Base-by-base conservation (phyloP, 1,140 invertebrate species). In the Aphis gossypii region DNA sequence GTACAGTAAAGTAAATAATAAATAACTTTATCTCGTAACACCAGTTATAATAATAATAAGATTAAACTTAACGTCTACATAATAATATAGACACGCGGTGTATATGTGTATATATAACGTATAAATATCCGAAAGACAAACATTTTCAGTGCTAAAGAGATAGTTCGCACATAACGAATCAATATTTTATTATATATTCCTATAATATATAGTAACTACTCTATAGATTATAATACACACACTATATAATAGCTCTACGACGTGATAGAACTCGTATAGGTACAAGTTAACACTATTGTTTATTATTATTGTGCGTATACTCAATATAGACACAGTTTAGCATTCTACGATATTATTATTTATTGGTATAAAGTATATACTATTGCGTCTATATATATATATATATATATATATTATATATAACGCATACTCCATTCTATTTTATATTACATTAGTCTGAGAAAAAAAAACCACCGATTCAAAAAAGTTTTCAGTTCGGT, bases 21-120 rank as follows among this genome's bases (percentile, higher is more conserved):
- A 86, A 86, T 86, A 86, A 86, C 48, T 88, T 51, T 88, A 88
- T 88, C 44, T 51, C 86, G 46, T 35, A 35, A 88, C 46, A 48
- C 86, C 86, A 88, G 38, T 86, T 86, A 23, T 44, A 41, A 41
- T 84, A 84, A 84, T 44, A 41, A 86, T 84, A 38, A 8, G 38
- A 86, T 41, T 86, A 86, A 86, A 83, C n/a, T 83, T 38, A 83
- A 83, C 38, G 21, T 38, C 82, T 83, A 38, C 38, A 23, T 83
- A 38, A 60, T 60, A 60, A 76, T 76, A 76, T 76, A 76, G 60
- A 6, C 30, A n/a, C 30, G 18, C n/a, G n/a, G 30, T 21, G 6
- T 54, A 54, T 23, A 7, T 60, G 0, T 60, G n/a, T 76, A 35
- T 76, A 68, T 14, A 68, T n/a, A 76, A 76, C 14, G 60, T 76